These are phyloP conservation scores for Thecophora atra DNA, from an alignment of 2,888 invertebrate species.

Conservation along the genomic window DNA sequence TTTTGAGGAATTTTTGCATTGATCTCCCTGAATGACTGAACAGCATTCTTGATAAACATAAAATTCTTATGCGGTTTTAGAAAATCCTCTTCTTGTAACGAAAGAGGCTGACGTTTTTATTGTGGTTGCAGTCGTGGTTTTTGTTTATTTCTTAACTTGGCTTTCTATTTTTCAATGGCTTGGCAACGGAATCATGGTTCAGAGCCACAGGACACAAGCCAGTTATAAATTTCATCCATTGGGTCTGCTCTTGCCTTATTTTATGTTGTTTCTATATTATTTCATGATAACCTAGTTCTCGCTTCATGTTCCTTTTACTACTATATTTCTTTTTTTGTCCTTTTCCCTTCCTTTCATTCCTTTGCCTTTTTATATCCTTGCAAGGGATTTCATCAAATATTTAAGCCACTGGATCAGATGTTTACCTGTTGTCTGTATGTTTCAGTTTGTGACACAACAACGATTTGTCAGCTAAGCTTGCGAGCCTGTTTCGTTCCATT, in stretches of 20 bases:
- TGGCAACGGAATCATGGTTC: conserved; percentile 2
- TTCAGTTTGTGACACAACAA: not conserved
- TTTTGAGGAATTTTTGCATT: too few relatives aligned
- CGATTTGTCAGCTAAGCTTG: conserved; percentile 14
- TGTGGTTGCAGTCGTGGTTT: too few relatives aligned
- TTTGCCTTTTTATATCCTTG: conserved; percentile 41
- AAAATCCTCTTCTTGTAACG: too few relatives aligned
- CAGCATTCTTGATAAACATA: too few relatives aligned
- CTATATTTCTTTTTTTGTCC: not conserved
- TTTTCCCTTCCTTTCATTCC: not conserved
- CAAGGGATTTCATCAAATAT: conserved; percentile 51
- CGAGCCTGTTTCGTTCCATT: conserved; percentile 42
- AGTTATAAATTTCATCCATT: conserved; percentile 35
- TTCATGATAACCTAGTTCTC: conserved; percentile 2
- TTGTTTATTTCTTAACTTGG: not conserved
- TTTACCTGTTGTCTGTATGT: conserved; percentile 29
- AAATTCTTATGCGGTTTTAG: too few relatives aligned
- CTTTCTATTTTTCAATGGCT: not conserved
- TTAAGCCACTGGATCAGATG: conserved; percentile 45
- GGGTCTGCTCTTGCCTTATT: conserved; percentile 1
- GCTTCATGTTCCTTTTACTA: not conserved
- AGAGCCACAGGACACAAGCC: conserved; percentile 17
- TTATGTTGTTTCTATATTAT: conserved; percentile 12
- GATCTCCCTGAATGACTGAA: too few relatives aligned
- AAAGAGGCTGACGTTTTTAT: too few relatives aligned